Percentiles rank a stretch among this genome's conserved stretches.
Evolutionary conservation across 2,888 invertebrate genomes (phyloP).

Genomic region (Anthrax anthrax): DNA sequence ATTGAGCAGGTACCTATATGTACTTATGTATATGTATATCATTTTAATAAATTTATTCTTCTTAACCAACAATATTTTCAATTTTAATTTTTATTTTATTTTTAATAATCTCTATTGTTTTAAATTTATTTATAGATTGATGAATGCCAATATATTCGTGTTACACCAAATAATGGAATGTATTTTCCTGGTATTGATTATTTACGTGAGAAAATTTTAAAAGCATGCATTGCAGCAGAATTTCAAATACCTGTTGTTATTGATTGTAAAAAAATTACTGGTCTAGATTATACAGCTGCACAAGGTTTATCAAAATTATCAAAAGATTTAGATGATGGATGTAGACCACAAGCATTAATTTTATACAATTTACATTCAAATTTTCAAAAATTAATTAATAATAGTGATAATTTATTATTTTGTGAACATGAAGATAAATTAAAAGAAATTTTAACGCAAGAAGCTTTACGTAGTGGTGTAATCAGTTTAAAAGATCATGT

Average conservation of each 20-base stretch:
- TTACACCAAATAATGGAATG: conserved; percentile 52
- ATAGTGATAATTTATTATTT: conserved; percentile 28
- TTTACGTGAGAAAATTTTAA: conserved; percentile 42
- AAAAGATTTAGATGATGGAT: conserved; percentile 21
- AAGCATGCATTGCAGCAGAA: conserved; percentile 36
- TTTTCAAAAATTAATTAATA: conserved; percentile 26
- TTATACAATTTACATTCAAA: conserved; percentile 22
- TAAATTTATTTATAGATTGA: conserved; percentile 30
- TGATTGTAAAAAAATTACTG: conserved; percentile 49
- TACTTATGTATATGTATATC: neutral
- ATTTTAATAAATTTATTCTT: neutral
- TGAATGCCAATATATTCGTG: conserved; percentile 41
- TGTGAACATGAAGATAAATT: conserved; percentile 26
- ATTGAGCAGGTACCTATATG: conserved; percentile 21
- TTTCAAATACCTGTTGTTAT: conserved; percentile 42
- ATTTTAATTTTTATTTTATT: neutral
- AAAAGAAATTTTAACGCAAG: conserved; percentile 28
- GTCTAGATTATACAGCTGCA: conserved; percentile 56
- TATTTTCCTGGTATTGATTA: conserved; percentile 60
- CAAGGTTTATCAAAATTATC: conserved; percentile 35
- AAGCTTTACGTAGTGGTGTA: conserved; percentile 28
- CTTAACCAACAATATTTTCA: neutral
- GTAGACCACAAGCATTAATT: conserved; percentile 22
- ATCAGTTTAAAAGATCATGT: conserved; percentile 31
- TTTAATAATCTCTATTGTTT: neutral